A percentile compares a stretch with the other conserved stretches of the same genome.
Conservation (phyloP, 2,888 invertebrate species). For the Leucophenga maculata region DNA sequence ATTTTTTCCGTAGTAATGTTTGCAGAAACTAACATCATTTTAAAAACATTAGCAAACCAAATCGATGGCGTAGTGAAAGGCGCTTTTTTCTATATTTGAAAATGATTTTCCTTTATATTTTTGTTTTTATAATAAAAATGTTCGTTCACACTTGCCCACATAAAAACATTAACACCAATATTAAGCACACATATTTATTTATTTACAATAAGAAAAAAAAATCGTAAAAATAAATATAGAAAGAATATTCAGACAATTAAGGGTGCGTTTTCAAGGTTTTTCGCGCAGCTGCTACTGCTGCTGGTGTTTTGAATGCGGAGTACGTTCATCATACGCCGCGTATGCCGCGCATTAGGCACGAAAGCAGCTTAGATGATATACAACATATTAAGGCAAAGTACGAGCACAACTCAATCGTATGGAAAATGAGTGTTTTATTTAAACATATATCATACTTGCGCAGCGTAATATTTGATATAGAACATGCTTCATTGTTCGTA, state of each 20-base stretch:
- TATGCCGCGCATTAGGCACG: not conserved
- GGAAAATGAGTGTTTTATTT: not conserved
- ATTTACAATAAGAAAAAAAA: not conserved
- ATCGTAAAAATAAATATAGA: not conserved
- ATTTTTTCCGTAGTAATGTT: too few species aligned
- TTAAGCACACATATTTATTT: slow-evolving; percentile 34
- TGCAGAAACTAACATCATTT: too few species aligned
- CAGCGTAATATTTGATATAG: not conserved
- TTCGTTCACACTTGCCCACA: slow-evolving; percentile 54
- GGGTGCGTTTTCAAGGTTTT: not conserved
- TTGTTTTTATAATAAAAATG: slow-evolving; percentile 49
- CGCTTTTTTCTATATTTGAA: slow-evolving; percentile 21
- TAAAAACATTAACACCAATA: slow-evolving; percentile 53
- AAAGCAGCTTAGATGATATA: too few species aligned
- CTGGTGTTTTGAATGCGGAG: not conserved
- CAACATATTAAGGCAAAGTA: not conserved
- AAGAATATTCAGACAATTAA: not conserved
- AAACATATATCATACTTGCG: too few species aligned
- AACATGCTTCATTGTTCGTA: not conserved
- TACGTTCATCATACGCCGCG: slow-evolving; percentile 15
- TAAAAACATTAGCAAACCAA: not conserved
- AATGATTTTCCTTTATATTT: slow-evolving; percentile 27
- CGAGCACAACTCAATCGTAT: not conserved
- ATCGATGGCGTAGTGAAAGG: not conserved
- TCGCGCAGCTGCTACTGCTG: not conserved